Base-by-base conservation (phyloP, 2,888 invertebrate species). In the Caenorhabditis parvicauda region DNA sequence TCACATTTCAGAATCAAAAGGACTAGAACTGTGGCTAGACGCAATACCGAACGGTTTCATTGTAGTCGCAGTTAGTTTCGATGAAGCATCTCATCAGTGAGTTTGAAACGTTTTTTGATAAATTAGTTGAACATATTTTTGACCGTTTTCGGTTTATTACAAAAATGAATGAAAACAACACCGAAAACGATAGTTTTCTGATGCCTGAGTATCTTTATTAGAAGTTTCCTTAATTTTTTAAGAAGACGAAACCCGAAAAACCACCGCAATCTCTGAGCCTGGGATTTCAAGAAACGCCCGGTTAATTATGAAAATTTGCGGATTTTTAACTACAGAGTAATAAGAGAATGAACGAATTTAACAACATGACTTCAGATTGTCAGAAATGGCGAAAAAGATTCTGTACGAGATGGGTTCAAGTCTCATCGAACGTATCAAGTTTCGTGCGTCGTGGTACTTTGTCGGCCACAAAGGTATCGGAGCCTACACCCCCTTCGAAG, bases 21-120 rank as follows among this genome's bases (percentile, higher is more conserved):
- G 81, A 37, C 71, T 84, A 59, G 84, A 84, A 66, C 76, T 82
- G 21, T 83, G 83, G 64, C 72, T 84, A 49, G 84, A 84, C 56
- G 64, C 72, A 1, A 56, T 75, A 25, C 63, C 64, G 2, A 47
- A 70, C 1, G 83, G 83, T n/a, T 85, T 86, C 56, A 84, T 86
- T 49, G 77, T 86, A 2, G 81, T 86, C 35, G 83, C 84, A 28
- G 83, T 85, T 27, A 84, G 84, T 6, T 84, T 84, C 72, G 86
- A 86, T 75, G 86, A 86, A 72, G 85, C 85, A 1, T 84, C 86
- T 4, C 83, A 82, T 63, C 85, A 84, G 82, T 83, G 70, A 75
- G 81, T 1, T 4, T 41, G 22, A 19, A 9, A 32, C 4, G 28
- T 5, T 25, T 42, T 19, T 17, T 38, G n/a, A n/a, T n/a, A n/a